These are phyloP conservation scores for Gymnothorax javanicus DNA, from an alignment of 2,797 vertebrate species.

Conservation along the genomic window DNA sequence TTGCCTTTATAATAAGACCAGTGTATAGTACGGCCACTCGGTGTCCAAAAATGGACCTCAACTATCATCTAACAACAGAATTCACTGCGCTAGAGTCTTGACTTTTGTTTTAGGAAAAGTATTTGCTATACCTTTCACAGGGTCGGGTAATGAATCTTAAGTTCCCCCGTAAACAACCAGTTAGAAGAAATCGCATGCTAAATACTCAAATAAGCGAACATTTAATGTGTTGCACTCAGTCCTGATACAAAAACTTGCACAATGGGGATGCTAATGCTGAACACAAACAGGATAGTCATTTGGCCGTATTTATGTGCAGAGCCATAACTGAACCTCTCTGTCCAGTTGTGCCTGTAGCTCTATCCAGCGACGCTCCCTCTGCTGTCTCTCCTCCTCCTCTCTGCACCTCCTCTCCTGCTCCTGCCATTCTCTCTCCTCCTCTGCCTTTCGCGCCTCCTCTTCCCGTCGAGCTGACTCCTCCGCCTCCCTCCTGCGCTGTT, in stretches of 20 bases:
- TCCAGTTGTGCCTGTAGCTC: slow-evolving; percentile 87
- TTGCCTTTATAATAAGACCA: too few relatives aligned
- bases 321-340: slow-evolving; percentile 75
- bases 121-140: too few relatives aligned
- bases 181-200: too few relatives aligned
- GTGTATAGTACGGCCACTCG: too few relatives aligned
- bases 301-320: background rate
- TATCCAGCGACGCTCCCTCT: slow-evolving; percentile 80
- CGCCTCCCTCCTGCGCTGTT: slow-evolving; percentile 81
- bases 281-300: background rate
- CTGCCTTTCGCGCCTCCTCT: slow-evolving; percentile 73
- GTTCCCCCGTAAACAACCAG: too few relatives aligned
- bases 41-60: too few relatives aligned
- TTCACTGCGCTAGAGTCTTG: too few relatives aligned
- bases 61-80: too few relatives aligned
- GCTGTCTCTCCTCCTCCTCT: slow-evolving; percentile 76
- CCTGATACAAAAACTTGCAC: background rate
- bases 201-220: too few relatives aligned
- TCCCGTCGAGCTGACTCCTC: slow-evolving; percentile 77
- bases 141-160: too few relatives aligned
- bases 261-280: background rate
- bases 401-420: slow-evolving; percentile 75
- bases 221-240: too few relatives aligned
- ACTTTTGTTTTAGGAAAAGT: too few relatives aligned
- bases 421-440: slow-evolving; percentile 77